Evolutionary conservation across 2,888 invertebrate genomes (phyloP), one percentile per base, ranked within the genome.

Genomic region (Elegia similella): DNA sequence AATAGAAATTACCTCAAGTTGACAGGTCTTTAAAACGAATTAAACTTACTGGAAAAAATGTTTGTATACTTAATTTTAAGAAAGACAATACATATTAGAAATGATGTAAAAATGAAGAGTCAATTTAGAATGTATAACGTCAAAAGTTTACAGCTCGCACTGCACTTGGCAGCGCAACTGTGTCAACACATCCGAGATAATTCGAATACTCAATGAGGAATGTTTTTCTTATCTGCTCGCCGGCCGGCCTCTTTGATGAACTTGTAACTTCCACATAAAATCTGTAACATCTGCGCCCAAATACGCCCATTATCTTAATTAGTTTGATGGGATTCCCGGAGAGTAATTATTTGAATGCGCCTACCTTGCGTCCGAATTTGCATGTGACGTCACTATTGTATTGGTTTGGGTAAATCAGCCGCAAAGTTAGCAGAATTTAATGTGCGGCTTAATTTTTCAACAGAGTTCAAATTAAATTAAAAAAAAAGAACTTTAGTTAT

Each of bases 161-260:
- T 23, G 23, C 12, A 8, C 10, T 47, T n/a, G n/a, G 10, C 15
- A 15, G n/a, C 77, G 76, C 85, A 86, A 86, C 86, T 88, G 87
- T 87, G 84, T 87, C 87, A 88, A 88, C 84, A 88, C 65, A 64
- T 73, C 69, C 61, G 71, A 87, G 86, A 88, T 90, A 88, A 88
- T 86, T 87, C 83, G 80, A 84, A 83, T 84, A 79, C 78, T 83
- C 80, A 78, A 81, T 82, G 84, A 82, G 81, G 82, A 85, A 86
- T 86, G 82, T 87, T 84, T 82, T 84, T 82, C 86, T 87, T 89
- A 89, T 88, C 88, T 79, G 59, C 80, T 83, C 68, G 83, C 80
- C 76, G 70, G 73, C 76, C 71, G 70, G 77, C 65, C 72, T 75
- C 82, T 86, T 84, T 86, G 84, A 86, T 82, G 76, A 80, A 82